A percentile compares a stretch with the other conserved stretches of the same genome.
Conservation (phyloP, 2,888 invertebrate genomes). For the Nematopogon swammerdamellus region DNA sequence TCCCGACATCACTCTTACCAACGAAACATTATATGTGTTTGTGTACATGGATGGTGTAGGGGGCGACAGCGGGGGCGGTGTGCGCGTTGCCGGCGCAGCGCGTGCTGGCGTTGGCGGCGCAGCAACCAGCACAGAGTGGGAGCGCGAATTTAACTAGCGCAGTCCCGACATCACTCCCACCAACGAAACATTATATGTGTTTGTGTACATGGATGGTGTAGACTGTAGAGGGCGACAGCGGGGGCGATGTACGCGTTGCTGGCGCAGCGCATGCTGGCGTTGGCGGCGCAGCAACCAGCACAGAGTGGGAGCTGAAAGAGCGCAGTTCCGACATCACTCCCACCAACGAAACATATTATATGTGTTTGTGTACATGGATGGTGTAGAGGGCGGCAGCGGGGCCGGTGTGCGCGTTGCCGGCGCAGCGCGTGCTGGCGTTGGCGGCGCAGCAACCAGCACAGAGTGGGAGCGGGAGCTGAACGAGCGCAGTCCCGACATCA, state of each 20-base stretch:
- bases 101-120: constrained; percentile 34
- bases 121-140: constrained; percentile 1
- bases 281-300: constrained; percentile 19
- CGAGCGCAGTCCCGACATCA: constrained; percentile 32
- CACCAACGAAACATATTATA: constrained; percentile 50
- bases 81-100: constrained; percentile 25
- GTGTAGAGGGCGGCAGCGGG: constrained; percentile 38
- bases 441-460: constrained; percentile 11
- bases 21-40: no score
- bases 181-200: no score
- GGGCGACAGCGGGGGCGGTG: constrained; percentile 23
- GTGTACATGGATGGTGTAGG: no score
- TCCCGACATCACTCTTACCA: constrained; percentile 52
- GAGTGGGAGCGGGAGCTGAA: constrained; percentile 25
- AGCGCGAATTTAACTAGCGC: constrained; percentile 25
- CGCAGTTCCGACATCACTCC: constrained; percentile 42
- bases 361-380: no score
- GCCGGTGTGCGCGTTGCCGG: constrained; percentile 18
- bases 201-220: no score
- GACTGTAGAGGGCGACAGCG: constrained; percentile 41
- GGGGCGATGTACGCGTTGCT: constrained; percentile 14
- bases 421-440: constrained; percentile 39
- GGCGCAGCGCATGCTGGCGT: constrained; percentile 38
- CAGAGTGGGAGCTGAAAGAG: constrained; percentile 31
- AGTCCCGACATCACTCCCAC: no score